Percentiles rank a stretch among this genome's conserved stretches.
Conservation (phyloP, 2,113 vertebrate species). For the Sebastes fasciatus region DNA sequence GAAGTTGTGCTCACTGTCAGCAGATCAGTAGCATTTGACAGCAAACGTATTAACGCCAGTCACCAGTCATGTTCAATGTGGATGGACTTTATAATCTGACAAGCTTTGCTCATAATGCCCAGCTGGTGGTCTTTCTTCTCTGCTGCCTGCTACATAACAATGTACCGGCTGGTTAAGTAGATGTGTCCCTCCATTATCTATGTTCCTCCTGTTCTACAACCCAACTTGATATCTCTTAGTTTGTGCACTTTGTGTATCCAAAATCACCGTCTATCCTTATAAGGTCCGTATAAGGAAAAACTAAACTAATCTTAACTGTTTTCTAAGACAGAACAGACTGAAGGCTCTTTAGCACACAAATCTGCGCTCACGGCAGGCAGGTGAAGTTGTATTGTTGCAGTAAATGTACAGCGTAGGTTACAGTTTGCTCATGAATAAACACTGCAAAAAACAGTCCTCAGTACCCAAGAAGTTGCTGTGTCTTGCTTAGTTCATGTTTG, state of each 20-base stretch:
- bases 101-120: background rate
- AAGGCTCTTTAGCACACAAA: too few relatives aligned
- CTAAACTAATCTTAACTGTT: too few relatives aligned
- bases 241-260: slow-evolving; percentile 5
- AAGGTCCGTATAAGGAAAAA: too few relatives aligned
- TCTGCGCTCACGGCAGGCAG: too few relatives aligned
- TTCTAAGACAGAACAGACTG: too few relatives aligned
- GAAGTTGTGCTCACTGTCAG: slow-evolving; percentile 33
- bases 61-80: slow-evolving; percentile 8
- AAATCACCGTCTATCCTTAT: background rate
- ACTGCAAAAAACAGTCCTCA: too few relatives aligned
- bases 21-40: slow-evolving; percentile 37
- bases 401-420: too few relatives aligned
- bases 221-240: background rate
- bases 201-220: background rate
- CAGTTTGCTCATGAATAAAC: too few relatives aligned
- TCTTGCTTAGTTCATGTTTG: too few relatives aligned
- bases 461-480: background rate
- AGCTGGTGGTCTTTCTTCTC: background rate
- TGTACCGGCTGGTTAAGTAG: background rate
- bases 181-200: background rate
- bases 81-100: slow-evolving; percentile 7
- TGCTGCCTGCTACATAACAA: background rate
- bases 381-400: too few relatives aligned
- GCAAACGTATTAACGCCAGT: slow-evolving; percentile 30